phyloP scores from a whole-genome alignment of 37 sponge, comb jelly and placozoan species.

The Eunapius fragilis region DNA sequence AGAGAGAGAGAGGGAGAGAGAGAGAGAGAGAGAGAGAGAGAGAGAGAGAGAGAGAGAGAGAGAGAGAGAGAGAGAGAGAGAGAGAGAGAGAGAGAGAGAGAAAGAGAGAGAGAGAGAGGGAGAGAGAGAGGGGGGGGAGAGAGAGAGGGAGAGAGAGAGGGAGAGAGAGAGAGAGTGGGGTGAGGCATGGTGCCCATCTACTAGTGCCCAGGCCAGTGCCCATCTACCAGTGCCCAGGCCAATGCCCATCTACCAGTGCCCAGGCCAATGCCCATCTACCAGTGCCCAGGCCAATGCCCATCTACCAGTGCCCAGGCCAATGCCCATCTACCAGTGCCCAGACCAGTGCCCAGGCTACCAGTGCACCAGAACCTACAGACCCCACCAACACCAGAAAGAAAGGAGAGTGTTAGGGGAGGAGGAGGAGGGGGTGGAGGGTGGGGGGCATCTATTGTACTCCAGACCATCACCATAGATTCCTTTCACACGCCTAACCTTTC shows the following conservation, averaged over 20 bases:
- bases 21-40: constrained; percentile 38
- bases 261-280: too few relatives aligned
- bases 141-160: not conserved
- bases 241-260: too few relatives aligned
- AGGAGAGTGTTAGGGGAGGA: not conserved
- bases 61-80: not conserved
- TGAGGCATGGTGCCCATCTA: constrained; percentile 22
- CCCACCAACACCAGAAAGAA: too few relatives aligned
- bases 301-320: too few relatives aligned
- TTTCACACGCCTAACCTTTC: too few relatives aligned
- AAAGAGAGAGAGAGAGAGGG: not conserved
- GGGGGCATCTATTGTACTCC: not conserved
- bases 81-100: not conserved
- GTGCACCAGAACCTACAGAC: too few relatives aligned
- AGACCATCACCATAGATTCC: not conserved
- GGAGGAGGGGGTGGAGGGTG: constrained; percentile 1
- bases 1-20: constrained; percentile 48
- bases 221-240: too few relatives aligned
- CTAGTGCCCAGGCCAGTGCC: too few relatives aligned
- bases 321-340: too few relatives aligned
- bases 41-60: constrained; percentile 54
- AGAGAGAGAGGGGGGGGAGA: not conserved
- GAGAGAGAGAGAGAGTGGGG: not conserved
- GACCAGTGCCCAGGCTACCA: too few relatives aligned
- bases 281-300: too few relatives aligned